Evolutionary conservation across 2,888 invertebrate species (phyloP).

Genomic region (Amiota communis): DNA sequence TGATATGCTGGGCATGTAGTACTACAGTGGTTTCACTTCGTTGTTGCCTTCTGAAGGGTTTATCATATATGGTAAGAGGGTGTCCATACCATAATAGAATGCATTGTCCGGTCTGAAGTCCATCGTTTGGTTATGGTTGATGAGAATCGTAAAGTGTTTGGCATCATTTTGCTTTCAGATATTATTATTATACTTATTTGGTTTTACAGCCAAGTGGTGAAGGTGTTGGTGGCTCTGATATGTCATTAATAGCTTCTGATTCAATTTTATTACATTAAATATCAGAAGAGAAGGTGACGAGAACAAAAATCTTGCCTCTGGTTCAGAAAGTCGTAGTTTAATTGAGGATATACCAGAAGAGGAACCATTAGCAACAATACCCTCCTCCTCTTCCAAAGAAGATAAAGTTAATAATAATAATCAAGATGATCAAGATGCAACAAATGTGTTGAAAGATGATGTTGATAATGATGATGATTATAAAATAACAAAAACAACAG

Average conservation of each 20-base stretch:
- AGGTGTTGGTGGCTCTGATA: slow-evolving; percentile 75
- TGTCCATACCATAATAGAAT: slow-evolving; percentile 93
- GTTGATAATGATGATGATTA: slow-evolving; percentile 33
- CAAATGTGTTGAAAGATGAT: background rate
- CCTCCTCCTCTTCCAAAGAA: slow-evolving; percentile 32
- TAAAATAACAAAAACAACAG: slow-evolving; percentile 28
- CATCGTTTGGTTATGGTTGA: slow-evolving; percentile 96
- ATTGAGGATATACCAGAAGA: slow-evolving; percentile 73
- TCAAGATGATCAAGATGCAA: slow-evolving; percentile 38
- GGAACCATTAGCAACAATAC: slow-evolving; percentile 49
- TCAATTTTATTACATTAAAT: slow-evolving; percentile 66
- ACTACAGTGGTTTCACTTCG: too few species aligned
- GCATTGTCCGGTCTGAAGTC: slow-evolving; percentile 96
- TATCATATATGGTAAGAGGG: slow-evolving; percentile 99
- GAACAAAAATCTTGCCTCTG: slow-evolving; percentile 64
- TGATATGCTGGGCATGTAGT: too few species aligned
- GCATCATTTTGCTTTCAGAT: slow-evolving; percentile 96
- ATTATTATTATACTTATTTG: slow-evolving; percentile 90
- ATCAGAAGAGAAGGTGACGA: slow-evolving; percentile 62
- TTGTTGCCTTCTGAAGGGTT: too few species aligned
- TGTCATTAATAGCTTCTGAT: slow-evolving; percentile 72
- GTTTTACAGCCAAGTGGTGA: slow-evolving; percentile 88
- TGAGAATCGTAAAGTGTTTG: slow-evolving; percentile 91
- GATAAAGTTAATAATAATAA: slow-evolving; percentile 60
- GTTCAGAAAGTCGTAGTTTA: slow-evolving; percentile 70